These are phyloP conservation scores for Drosophila paulistorum DNA, from an alignment of 1,140 invertebrate genomes.

Conservation along the genomic window DNA sequence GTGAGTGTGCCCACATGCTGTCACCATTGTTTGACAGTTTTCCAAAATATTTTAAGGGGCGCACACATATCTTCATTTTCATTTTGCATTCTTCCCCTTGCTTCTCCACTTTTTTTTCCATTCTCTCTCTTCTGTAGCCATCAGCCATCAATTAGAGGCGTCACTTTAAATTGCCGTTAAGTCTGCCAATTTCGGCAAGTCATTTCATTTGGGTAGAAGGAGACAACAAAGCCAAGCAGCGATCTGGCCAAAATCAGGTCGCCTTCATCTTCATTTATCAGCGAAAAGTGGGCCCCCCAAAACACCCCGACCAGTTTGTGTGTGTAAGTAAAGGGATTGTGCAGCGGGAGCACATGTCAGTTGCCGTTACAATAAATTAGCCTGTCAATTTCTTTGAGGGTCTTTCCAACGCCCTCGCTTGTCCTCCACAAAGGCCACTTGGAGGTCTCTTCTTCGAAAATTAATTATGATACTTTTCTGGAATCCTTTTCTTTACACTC, in stretches of 20 bases:
- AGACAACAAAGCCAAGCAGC: neutral
- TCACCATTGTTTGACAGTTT: conserved; percentile 48
- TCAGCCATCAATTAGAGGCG: conserved; percentile 57
- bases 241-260: conserved; percentile 58
- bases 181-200: conserved; percentile 68
- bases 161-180: conserved; percentile 73
- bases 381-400: conserved; percentile 61
- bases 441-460: conserved; percentile 27
- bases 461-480: conserved; percentile 38
- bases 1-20: conserved; percentile 31
- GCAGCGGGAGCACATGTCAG: conserved; percentile 56
- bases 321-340: conserved; percentile 15
- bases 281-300: conserved; percentile 39
- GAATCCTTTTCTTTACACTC: conserved; percentile 34
- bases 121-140: neutral
- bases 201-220: conserved; percentile 32
- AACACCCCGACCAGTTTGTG: conserved; percentile 25
- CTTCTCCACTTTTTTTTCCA: neutral
- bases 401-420: conserved; percentile 18
- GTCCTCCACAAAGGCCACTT: neutral
- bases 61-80: conserved; percentile 28
- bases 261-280: conserved; percentile 68
- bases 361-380: conserved; percentile 80
- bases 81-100: conserved; percentile 20
- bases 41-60: conserved; percentile 29